Evolutionary conservation across 1,140 invertebrate species (phyloP), one percentile per base, ranked within the genome.

Genomic region (Pararge aegeria): DNA sequence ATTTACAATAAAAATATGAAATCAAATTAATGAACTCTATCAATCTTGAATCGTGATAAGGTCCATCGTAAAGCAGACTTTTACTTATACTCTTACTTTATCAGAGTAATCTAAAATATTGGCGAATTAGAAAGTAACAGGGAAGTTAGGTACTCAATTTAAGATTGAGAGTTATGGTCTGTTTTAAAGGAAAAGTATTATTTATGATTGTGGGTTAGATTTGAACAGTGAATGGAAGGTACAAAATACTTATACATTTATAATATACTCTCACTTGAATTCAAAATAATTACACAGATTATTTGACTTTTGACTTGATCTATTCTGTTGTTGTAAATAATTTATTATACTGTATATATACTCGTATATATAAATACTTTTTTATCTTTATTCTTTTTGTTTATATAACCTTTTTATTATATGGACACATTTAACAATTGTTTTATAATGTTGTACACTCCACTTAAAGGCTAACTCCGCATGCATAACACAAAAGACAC

Each of bases 101-200:
- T 54, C 52, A 42, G 34, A 29, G 52, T 54, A 40, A 54, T 54
- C 52, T 54, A 42, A 42, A 54, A 54, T 54, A 54, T 54, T 40
- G 38, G 37, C 13, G 52, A 54, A 42, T 42, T 54, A 54, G 51
- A 54, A 54, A 54, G 52, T 42, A 40, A 54, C 20, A 24, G 38
- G 38, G 16, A 42, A 42, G 38, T 42, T 42, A 42, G n/a, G n/a
- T n/a, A n/a, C 13, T 13, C 34, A 38, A 38, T 3, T 24, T 24
- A 42, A 42, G 13, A 42, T 42, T 16, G 38, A 42, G 13, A 5
- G 13, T 42, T 42, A 42, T 18, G 38, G 38, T 42, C 16, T 18
- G 15, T 42, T 42, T 15, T 42, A 42, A 42, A 34, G 30, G 13
- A 42, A 42, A 42, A 42, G 13, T 16, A 18, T 16, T 42, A 42